A percentile compares a stretch with the other conserved stretches of the same genome.
Conservation (phyloP, 2,113 vertebrate species). For the Scophthalmus maximus region DNA sequence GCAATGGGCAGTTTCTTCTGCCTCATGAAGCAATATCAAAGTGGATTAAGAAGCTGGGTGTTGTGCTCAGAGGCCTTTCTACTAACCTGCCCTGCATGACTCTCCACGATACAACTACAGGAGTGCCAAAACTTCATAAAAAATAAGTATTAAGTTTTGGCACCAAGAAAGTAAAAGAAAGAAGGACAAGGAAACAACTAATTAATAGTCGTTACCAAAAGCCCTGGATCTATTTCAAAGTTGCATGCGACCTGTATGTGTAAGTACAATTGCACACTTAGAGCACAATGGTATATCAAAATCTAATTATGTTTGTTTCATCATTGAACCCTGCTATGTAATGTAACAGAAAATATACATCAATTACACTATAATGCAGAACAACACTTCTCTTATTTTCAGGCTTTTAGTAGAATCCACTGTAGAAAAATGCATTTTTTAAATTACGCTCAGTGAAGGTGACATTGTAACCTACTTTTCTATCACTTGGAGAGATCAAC, state of each 20-base stretch:
- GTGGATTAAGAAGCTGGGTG: constrained; percentile 55
- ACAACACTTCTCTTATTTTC: not conserved
- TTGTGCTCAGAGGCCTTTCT: constrained; percentile 55
- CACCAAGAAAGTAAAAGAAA: too few species aligned
- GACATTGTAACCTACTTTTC: not conserved
- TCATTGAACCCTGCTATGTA: not conserved
- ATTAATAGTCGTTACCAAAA: not conserved
- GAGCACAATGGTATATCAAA: not conserved
- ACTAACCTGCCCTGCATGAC: constrained; percentile 50
- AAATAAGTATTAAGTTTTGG: too few species aligned
- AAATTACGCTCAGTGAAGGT: not conserved
- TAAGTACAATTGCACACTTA: not conserved
- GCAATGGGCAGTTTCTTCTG: constrained; percentile 17
- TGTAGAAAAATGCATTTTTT: not conserved
- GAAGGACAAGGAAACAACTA: not conserved
- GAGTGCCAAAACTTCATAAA: not conserved
- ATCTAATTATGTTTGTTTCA: not conserved
- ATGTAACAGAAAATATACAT: not conserved
- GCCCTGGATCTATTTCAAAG: not conserved
- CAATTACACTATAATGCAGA: not conserved
- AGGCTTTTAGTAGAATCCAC: not conserved
- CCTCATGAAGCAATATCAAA: constrained; percentile 51
- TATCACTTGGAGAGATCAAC: not conserved
- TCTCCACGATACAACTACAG: not conserved
- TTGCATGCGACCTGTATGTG: not conserved